Conservation (phyloP, 2,888 invertebrate genomes). For the Sesamia inferens region DNA sequence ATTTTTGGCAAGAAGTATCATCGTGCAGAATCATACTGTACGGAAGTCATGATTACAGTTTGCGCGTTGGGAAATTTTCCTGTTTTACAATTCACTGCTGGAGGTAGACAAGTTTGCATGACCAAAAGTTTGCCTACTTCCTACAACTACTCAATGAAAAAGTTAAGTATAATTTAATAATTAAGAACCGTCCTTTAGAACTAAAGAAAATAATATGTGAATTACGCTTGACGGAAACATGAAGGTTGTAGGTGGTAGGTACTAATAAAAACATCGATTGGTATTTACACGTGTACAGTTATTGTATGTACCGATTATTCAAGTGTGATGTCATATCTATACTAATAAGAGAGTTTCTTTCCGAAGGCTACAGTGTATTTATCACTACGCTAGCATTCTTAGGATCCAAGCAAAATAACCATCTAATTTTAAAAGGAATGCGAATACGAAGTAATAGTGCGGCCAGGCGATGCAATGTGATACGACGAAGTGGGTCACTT, state of each 20-base stretch:
- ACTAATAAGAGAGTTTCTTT: not conserved
- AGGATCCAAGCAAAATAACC: not conserved
- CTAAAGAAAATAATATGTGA: conserved; percentile 15
- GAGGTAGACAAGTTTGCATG: too few relatives aligned
- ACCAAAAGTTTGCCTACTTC: not conserved
- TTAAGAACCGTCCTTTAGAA: not conserved
- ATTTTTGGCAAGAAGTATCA: too few relatives aligned
- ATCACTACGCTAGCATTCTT: not conserved
- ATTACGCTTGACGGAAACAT: conserved; percentile 9
- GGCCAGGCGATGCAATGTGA: too few relatives aligned
- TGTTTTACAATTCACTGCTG: not conserved
- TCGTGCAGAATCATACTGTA: too few relatives aligned
- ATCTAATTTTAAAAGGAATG: too few relatives aligned
- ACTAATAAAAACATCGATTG: conserved; percentile 39
- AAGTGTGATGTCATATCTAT: conserved; percentile 17
- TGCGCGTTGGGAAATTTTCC: not conserved
- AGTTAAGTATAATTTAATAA: not conserved
- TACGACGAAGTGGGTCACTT: too few relatives aligned
- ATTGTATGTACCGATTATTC: conserved; percentile 2
- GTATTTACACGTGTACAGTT: conserved; percentile 23
- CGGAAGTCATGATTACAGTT: too few relatives aligned
- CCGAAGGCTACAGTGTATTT: not conserved
- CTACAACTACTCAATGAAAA: not conserved
- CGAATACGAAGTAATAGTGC: not conserved
- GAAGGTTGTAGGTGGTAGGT: conserved; percentile 26